Evolutionary conservation across 2,113 vertebrate species (phyloP), one percentile per base, ranked within the genome.

Genomic region (Pseudonaja textilis): DNA sequence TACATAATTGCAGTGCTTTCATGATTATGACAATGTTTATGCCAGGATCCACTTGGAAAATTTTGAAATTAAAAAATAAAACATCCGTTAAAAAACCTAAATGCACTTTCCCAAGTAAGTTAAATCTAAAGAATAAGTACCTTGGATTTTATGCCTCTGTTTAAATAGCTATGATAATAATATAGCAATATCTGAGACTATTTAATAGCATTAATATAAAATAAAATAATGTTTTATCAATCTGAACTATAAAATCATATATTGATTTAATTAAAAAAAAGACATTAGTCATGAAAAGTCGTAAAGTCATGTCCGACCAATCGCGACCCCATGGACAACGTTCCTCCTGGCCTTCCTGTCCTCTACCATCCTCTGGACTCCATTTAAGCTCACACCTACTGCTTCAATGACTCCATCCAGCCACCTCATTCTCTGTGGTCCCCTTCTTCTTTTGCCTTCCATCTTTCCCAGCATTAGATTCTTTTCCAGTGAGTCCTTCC

Each of bases 121-220:
- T 20, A 55, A 91, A 29, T 25, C 54, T 89, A 90, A 95, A 85
- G 0, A 7, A 91, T 87, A 92, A 94, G 92, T 88, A 91, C 34
- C 1, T 91, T 23, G 55, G 12, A 55, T 92, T 97, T 96, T 96
- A 88, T 69, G 86, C 59, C 74, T 93, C 85, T n/a, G 92, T 95
- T 95, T 92, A 95, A 94, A 39, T 61, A 94, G 89, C 89, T 93
- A 91, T 92, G 91, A 92, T 85, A 89, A 61, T 93, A 96, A 97
- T 95, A 94, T 85, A 95, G 88, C 10, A 96, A 93, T 95, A 91
- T 93, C 69, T 61, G 93, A 95, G 95, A 91, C 93, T 81, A 95
- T 81, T 97, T 95, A 95, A 95, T 95, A 97, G 93, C 93, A 96
- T 96, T 96, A 96, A 95, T 89, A 97, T 91, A 92, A 85, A 96